phyloP scores from a whole-genome alignment of 2,797 vertebrate genomes.

The Sebastes minor region DNA sequence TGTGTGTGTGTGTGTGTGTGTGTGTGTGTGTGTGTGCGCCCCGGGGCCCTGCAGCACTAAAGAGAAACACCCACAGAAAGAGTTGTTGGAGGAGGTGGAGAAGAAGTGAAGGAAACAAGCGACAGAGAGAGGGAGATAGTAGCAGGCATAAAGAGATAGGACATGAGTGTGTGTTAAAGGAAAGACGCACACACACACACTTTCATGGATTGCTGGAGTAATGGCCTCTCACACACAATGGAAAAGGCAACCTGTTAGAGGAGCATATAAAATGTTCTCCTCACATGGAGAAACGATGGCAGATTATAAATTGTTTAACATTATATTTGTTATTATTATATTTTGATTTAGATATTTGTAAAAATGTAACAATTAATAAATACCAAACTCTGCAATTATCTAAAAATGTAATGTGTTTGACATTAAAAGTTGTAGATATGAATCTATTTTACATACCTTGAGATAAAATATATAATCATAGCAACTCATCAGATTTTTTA shows the following conservation, averaged over 20 bases:
- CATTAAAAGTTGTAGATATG: background rate
- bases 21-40: background rate
- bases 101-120: constrained; percentile 19
- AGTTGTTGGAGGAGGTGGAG: background rate
- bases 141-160: constrained; percentile 4
- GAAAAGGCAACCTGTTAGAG: background rate
- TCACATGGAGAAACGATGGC: background rate
- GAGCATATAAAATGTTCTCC: background rate
- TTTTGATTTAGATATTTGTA: background rate
- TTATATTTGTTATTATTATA: background rate
- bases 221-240: background rate
- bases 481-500: background rate
- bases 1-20: background rate
- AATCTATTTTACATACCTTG: background rate
- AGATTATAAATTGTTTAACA: background rate
- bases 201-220: background rate
- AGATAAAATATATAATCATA: background rate
- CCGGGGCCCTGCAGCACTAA: constrained; percentile 27
- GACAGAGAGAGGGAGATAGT: constrained; percentile 7
- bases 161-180: constrained; percentile 1
- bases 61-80: constrained; percentile 34
- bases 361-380: background rate
- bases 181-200: background rate
- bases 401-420: background rate
- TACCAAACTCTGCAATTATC: background rate